Evolutionary conservation across 2,113 vertebrate species (phyloP).

Genomic region (Periophthalmodon schlosseri): DNA sequence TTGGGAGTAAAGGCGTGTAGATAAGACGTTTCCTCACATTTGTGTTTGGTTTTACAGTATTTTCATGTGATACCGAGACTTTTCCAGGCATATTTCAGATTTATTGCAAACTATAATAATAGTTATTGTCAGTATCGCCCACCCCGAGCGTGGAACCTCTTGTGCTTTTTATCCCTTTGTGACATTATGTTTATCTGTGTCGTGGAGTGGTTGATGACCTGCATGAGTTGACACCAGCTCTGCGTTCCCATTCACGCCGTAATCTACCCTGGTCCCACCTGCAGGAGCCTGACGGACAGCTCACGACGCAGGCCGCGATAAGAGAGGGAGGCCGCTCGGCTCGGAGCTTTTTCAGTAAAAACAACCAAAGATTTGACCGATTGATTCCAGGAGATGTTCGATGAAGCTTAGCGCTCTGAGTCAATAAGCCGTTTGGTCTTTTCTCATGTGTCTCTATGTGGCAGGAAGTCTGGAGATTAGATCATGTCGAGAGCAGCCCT

Average conservation of each 20-base stretch:
- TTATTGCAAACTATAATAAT: no score
- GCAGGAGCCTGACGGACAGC: slow-evolving; percentile 30
- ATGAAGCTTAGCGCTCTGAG: slow-evolving; percentile 6
- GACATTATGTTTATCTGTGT: slow-evolving; percentile 24
- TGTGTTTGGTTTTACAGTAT: no score
- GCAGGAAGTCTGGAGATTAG: slow-evolving; percentile 5
- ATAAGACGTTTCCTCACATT: no score
- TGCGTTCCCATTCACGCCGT: slow-evolving; percentile 27
- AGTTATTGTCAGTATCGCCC: background rate
- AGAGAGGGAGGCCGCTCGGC: slow-evolving; percentile 41
- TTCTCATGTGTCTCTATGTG: background rate
- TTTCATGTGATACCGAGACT: no score
- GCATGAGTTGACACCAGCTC: slow-evolving; percentile 31
- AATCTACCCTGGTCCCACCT: slow-evolving; percentile 51
- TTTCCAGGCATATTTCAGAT: no score
- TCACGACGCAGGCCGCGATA: slow-evolving; percentile 21
- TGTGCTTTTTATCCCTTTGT: background rate
- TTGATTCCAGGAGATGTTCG: background rate
- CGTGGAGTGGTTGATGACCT: slow-evolving; percentile 7
- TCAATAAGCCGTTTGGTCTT: background rate
- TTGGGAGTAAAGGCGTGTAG: no score
- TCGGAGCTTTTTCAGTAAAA: slow-evolving; percentile 8
- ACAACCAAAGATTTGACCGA: slow-evolving; percentile 14
- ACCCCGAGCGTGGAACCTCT: background rate
- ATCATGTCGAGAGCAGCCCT: background rate